A percentile compares a stretch with the other conserved stretches of the same genome.
Evolutionary conservation across 2,888 invertebrate species (phyloP).

Genomic region (Autographa pulchrina): DNA sequence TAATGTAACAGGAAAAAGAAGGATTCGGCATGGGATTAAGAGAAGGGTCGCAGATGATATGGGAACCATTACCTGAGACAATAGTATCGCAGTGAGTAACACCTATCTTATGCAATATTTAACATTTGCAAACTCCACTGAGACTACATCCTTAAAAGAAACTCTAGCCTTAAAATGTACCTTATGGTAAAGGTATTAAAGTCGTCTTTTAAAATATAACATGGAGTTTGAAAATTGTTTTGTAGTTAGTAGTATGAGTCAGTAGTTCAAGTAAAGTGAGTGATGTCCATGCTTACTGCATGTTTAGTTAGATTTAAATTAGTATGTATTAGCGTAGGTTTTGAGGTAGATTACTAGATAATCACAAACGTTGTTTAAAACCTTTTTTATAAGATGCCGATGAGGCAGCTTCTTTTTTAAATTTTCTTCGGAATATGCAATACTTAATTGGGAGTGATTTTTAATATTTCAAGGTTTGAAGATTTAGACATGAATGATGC

Average conservation of each 20-base stretch:
- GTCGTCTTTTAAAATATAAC: not conserved
- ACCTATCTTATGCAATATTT: conserved; percentile 6
- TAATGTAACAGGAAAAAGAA: conserved; percentile 90
- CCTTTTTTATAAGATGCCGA: not conserved
- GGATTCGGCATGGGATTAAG: conserved; percentile 92
- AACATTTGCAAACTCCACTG: conserved; percentile 20
- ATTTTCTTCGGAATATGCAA: not conserved
- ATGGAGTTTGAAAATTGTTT: conserved; percentile 10
- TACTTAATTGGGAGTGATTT: not conserved
- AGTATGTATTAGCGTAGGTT: conserved; percentile 7
- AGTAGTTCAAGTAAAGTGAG: conserved; percentile 20
- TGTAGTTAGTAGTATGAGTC: conserved; percentile 18
- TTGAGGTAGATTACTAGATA: conserved; percentile 11
- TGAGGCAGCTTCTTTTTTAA: no score
- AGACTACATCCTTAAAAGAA: not conserved
- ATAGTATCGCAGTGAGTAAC: conserved; percentile 75
- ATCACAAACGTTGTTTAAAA: conserved; percentile 42
- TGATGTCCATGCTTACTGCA: conserved; percentile 45
- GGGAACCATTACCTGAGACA: conserved; percentile 85
- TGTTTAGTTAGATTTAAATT: conserved; percentile 27
- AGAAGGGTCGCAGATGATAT: conserved; percentile 91
- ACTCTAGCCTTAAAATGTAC: not conserved
- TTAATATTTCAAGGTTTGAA: not conserved
- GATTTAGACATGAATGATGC: no score
- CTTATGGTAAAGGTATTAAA: not conserved